Conservation (phyloP, 2,797 vertebrate genomes). For the Clarias platycephalus region DNA sequence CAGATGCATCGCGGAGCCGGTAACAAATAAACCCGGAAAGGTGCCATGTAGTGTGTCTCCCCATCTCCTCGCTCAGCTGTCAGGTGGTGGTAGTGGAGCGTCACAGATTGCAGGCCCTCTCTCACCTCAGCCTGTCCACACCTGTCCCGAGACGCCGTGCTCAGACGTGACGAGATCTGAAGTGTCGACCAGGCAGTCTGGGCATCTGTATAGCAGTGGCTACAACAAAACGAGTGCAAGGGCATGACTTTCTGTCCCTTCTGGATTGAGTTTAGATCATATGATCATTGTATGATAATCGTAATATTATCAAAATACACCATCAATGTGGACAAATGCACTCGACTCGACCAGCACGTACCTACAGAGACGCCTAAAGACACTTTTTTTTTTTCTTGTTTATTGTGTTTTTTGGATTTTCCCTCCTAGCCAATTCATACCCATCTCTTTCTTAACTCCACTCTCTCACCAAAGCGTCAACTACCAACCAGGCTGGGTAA, state of each 20-base stretch:
- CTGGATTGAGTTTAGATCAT: not conserved
- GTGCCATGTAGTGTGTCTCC: conserved; percentile 17
- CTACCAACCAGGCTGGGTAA: too few relatives aligned
- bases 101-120: conserved; percentile 28
- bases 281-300: not conserved
- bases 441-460: too few relatives aligned
- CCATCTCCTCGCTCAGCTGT: conserved; percentile 45
- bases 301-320: not conserved
- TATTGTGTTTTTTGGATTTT: too few relatives aligned
- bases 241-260: not conserved
- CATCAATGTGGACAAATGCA: not conserved
- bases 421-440: too few relatives aligned
- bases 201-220: not conserved
- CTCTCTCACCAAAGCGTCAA: too few relatives aligned
- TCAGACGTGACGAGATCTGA: conserved; percentile 31
- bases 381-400: too few relatives aligned
- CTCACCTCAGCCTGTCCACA: conserved; percentile 33
- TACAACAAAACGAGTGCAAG: not conserved
- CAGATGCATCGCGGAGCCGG: conserved; percentile 45
- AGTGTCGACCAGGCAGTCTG: conserved; percentile 10
- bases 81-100: conserved; percentile 55
- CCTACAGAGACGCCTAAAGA: not conserved
- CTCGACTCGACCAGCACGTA: not conserved
- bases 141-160: conserved; percentile 35
- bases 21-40: conserved; percentile 54